Evolutionary conservation across 2,797 vertebrate genomes (phyloP), one percentile per base, ranked within the genome.

Genomic region (Eulemur albifrons): DNA sequence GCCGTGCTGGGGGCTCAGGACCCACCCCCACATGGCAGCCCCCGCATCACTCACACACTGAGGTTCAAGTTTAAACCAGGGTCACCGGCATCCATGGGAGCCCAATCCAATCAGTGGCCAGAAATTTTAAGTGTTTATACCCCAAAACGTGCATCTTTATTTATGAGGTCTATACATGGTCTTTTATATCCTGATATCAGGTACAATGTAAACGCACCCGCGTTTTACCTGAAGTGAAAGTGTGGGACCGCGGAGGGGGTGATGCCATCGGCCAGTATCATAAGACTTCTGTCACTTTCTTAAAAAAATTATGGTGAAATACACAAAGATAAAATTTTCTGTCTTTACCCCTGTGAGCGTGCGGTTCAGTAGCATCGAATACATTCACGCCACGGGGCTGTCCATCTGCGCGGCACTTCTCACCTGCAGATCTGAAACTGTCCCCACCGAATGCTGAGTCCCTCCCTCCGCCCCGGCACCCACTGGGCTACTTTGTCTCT

Each of bases 331-430:
- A 40, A 38, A 59, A 18, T 27, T 18, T 40, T 4, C 54, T 1
- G 1, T 5, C 17, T 50, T 40, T 9, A 30, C 11, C 48, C 2
- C 12, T 20, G 1, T 13, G 7, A 54, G 32, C 1, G 20, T 5
- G 2, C 25, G 8, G 32, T 35, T 25, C 30, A 23, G 45, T 18
- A 30, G 2, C 1, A 0, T 50, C 3, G 7, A 4, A 3, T 8
- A 23, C 7, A 0, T 48, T 14, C 12, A 1, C 7, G 0, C 7
- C 2, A 7, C 18, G 2, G 6, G 5, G 43, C 12, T 0, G 1
- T 59, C 20, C 2, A 0, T 30, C 32, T n/a, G 50, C 9, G 30
- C 7, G 15, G 23, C 18, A 8, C 7, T 15, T 20, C 18, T 5
- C 25, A 40, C 5, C 20, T 40, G 48, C 7, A 17, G 1, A 27